Percentiles rank a stretch among this genome's conserved stretches.
Conservation (phyloP, 2,888 invertebrate genomes). For the Melieria picta region DNA sequence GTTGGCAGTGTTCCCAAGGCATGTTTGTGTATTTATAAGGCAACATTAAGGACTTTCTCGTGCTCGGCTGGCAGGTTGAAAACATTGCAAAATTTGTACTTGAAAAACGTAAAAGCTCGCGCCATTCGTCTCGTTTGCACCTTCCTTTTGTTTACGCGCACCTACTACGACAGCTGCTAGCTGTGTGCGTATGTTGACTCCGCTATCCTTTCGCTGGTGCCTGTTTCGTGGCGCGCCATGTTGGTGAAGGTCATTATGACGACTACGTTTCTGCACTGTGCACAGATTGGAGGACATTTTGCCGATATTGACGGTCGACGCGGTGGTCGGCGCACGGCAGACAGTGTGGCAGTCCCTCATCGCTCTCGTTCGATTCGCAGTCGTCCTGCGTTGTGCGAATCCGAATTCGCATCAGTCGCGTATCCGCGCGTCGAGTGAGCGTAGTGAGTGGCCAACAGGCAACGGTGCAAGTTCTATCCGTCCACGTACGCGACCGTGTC, state of each 20-base stretch:
- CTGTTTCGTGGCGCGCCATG: slow-evolving; percentile 32
- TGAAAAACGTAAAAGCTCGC: slow-evolving; percentile 46
- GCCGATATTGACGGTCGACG: slow-evolving; percentile 7
- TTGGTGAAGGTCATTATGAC: slow-evolving; percentile 61
- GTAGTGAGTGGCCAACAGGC: too few species aligned
- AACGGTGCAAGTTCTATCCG: too few species aligned
- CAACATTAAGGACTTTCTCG: neutral
- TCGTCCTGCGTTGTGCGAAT: too few species aligned
- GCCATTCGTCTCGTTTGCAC: slow-evolving; percentile 25
- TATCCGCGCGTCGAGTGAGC: too few species aligned
- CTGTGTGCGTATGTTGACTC: slow-evolving; percentile 9
- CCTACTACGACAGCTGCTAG: neutral
- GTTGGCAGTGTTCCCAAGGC: neutral
- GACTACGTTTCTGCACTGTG: slow-evolving; percentile 41
- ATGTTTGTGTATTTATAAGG: neutral
- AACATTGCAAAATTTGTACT: slow-evolving; percentile 54
- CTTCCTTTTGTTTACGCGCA: slow-evolving; percentile 11
- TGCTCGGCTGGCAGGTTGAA: neutral
- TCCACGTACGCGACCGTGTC: too few species aligned
- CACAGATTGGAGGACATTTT: slow-evolving; percentile 36
- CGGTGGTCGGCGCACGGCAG: too few species aligned
- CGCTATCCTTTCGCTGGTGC: slow-evolving; percentile 17
- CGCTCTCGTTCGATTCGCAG: too few species aligned
- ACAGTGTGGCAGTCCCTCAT: too few species aligned
- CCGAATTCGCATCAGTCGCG: too few species aligned